Evolutionary conservation across 1,140 invertebrate species (phyloP).

Genomic region (Lordiphosa mommai): DNA sequence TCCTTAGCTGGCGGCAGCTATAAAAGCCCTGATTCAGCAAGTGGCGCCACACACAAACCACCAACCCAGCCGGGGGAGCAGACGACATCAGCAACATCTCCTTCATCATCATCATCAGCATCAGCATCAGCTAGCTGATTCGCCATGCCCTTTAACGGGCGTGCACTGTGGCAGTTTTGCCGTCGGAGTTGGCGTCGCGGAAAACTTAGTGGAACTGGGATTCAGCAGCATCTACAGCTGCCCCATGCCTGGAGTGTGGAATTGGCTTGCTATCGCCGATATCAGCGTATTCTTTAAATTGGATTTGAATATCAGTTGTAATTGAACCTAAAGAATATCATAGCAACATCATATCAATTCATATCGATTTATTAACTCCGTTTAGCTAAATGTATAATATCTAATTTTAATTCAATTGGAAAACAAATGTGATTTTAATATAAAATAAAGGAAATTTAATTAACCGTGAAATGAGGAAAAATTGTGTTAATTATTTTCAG

Average conservation of each 20-base stretch:
- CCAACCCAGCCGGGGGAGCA: constrained; percentile 32
- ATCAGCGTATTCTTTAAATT: constrained; percentile 45
- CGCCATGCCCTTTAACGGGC: constrained; percentile 51
- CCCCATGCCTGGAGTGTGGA: constrained; percentile 50
- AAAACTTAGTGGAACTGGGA: neutral
- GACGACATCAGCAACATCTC: constrained; percentile 2
- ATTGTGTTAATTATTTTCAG: neutral
- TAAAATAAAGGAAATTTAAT: constrained; percentile 9
- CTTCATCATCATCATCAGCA: constrained; percentile 5
- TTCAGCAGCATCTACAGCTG: constrained; percentile 21
- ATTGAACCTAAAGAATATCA: constrained; percentile 76
- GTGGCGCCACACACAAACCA: constrained; percentile 72
- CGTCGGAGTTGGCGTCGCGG: constrained; percentile 42
- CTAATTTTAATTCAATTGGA: constrained; percentile 20
- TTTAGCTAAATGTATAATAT: constrained; percentile 32
- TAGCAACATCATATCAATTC: constrained; percentile 77
- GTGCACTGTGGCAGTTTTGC: constrained; percentile 58
- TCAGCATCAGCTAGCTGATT: neutral
- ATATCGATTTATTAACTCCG: constrained; percentile 58
- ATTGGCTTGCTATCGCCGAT: constrained; percentile 31
- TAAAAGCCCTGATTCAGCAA: constrained; percentile 46
- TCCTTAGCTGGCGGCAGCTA: constrained; percentile 51
- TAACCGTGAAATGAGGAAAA: neutral
- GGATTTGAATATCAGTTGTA: neutral
- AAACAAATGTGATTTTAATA: constrained; percentile 50